These are phyloP conservation scores for Hypotaenidia okinawae DNA, from an alignment of 2,797 vertebrate species.

Conservation along the genomic window DNA sequence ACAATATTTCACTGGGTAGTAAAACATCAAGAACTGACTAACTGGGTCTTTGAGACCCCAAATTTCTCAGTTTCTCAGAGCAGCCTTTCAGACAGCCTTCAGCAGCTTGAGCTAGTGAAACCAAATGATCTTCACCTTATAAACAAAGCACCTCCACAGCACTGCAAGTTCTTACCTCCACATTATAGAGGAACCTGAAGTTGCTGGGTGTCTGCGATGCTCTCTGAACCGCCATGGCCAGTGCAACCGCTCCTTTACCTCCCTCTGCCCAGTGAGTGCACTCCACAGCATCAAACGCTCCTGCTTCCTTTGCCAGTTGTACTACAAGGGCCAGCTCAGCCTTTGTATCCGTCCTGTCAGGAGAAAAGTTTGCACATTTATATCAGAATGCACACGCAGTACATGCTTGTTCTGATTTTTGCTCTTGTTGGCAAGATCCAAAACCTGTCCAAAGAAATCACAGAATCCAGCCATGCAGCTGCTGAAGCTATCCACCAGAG, in stretches of 20 bases:
- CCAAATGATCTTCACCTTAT: neutral
- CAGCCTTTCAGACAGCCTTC: neutral
- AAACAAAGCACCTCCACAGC: neutral
- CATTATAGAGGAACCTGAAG: conserved; percentile 92
- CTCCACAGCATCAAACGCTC: conserved; percentile 91
- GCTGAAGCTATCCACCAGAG: neutral
- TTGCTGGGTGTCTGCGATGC: conserved; percentile 85
- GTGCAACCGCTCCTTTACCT: conserved; percentile 86
- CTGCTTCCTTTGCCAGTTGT: conserved; percentile 84
- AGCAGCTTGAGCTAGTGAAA: neutral
- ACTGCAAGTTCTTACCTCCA: conserved; percentile 81
- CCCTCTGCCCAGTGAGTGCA: conserved; percentile 96
- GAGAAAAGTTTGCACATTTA: neutral
- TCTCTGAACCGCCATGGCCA: conserved; percentile 89
- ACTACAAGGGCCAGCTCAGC: conserved; percentile 89
- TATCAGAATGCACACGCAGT: neutral
- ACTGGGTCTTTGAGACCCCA: neutral
- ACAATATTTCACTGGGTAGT: neutral
- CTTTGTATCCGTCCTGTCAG: conserved; percentile 88
- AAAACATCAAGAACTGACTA: neutral
- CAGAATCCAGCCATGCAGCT: neutral
- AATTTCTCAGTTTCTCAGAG: neutral
- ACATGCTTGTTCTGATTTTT: neutral
- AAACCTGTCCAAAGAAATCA: neutral
- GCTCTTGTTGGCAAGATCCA: neutral